Evolutionary conservation across 2,888 invertebrate genomes (phyloP).

Genomic region (Altica lythri): DNA sequence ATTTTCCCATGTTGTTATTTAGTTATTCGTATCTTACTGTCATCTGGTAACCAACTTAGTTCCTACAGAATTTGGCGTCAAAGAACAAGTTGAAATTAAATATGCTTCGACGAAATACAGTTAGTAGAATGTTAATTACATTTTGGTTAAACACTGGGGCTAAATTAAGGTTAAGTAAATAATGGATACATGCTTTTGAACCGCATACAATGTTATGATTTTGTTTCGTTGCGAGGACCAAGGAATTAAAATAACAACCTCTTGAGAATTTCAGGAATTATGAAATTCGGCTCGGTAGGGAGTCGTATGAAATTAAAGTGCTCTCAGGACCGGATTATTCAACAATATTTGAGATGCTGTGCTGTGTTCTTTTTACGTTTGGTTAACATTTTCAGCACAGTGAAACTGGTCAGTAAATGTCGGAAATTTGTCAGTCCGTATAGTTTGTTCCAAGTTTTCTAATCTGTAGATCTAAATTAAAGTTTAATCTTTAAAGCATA

Average conservation of each 20-base stretch:
- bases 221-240: constrained; percentile 13
- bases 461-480: too few species aligned
- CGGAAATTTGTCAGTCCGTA: too few species aligned
- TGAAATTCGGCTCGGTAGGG: constrained; percentile 9
- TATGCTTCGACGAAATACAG: background rate
- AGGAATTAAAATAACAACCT: constrained; percentile 20
- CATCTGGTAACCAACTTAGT: background rate
- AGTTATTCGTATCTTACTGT: too few species aligned
- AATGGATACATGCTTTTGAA: constrained; percentile 18
- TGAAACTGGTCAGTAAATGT: too few species aligned
- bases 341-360: too few species aligned
- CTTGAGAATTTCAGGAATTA: constrained; percentile 24
- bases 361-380: too few species aligned
- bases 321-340: background rate
- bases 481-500: too few species aligned
- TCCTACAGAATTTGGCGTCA: background rate
- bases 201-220: constrained; percentile 19
- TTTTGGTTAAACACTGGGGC: constrained; percentile 16
- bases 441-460: too few species aligned
- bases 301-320: constrained; percentile 3
- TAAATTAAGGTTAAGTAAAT: constrained; percentile 19
- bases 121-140: constrained; percentile 16
- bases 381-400: too few species aligned
- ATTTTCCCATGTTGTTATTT: too few species aligned
- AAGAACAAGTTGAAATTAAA: background rate